Percentiles rank a stretch among this genome's conserved stretches.
Conservation (phyloP, 2,888 invertebrate genomes). For the Chesias legatella region DNA sequence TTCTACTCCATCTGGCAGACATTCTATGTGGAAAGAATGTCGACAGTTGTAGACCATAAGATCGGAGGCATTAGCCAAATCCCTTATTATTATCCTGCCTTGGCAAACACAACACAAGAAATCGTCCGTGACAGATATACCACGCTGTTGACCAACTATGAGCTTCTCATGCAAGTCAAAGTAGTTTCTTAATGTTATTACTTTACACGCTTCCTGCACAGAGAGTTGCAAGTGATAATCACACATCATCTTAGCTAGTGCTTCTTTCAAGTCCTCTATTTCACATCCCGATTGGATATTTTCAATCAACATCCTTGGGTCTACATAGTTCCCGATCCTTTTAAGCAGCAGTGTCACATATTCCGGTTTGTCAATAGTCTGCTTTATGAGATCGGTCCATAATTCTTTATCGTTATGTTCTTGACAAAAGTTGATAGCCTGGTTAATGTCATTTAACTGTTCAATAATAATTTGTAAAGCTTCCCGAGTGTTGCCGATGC, state of each 20-base stretch:
- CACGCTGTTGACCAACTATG: conserved; percentile 88
- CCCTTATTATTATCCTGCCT: conserved; percentile 87
- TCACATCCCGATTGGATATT: conserved; percentile 91
- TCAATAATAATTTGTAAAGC: conserved; percentile 94
- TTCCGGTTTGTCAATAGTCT: conserved; percentile 92
- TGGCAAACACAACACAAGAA: conserved; percentile 90
- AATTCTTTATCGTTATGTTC: conserved; percentile 96
- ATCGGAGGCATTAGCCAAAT: conserved; percentile 84
- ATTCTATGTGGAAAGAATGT: conserved; percentile 93
- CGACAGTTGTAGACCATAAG: conserved; percentile 92
- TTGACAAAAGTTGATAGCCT: conserved; percentile 97
- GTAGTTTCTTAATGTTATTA: conserved; percentile 94
- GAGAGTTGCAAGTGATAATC: conserved; percentile 97
- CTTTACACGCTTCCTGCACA: conserved; percentile 93
- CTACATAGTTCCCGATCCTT: conserved; percentile 88
- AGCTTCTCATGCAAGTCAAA: conserved; percentile 92
- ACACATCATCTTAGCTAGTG: conserved; percentile 95
- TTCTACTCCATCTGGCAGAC: conserved; percentile 81
- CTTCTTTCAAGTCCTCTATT: conserved; percentile 94
- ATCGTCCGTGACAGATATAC: conserved; percentile 87
- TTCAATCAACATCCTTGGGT: conserved; percentile 92
- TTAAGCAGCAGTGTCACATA: conserved; percentile 81
- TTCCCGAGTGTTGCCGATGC: conserved; percentile 94
- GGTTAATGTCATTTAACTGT: conserved; percentile 91
- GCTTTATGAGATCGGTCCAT: conserved; percentile 94